These are phyloP conservation scores for Isurus oxyrinchus DNA, from an alignment of 2,113 vertebrate species.

Conservation along the genomic window DNA sequence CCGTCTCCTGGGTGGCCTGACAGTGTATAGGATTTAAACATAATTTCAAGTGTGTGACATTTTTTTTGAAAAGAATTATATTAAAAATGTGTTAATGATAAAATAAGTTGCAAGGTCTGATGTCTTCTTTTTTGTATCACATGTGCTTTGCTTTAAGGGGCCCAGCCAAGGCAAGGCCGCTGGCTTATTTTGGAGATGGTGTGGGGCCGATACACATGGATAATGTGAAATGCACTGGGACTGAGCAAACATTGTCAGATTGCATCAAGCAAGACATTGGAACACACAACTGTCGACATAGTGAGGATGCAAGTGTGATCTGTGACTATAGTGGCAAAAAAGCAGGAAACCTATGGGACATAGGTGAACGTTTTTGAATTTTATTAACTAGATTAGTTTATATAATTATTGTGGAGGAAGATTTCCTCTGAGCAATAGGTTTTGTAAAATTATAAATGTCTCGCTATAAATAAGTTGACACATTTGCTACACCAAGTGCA, in stretches of 20 bases:
- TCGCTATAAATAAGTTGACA: neutral
- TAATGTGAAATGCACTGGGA: constrained; percentile 80
- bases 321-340: constrained; percentile 72
- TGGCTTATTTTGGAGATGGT: constrained; percentile 96
- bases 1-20: neutral
- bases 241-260: constrained; percentile 72
- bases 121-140: neutral
- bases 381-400: neutral
- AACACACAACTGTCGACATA: constrained; percentile 89
- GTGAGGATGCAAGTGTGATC: constrained; percentile 91
- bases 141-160: constrained; percentile 58
- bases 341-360: constrained; percentile 50
- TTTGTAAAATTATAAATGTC: neutral
- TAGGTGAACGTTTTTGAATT: constrained; percentile 58
- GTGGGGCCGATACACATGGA: constrained; percentile 84
- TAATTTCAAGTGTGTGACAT: neutral
- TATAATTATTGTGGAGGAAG: neutral
- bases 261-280: constrained; percentile 85
- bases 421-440: neutral
- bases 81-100: neutral
- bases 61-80: neutral
- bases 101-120: neutral
- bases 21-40: neutral
- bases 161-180: constrained; percentile 73
- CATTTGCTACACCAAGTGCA: neutral